Conservation (phyloP, 2,113 vertebrate genomes). For the Heterotis niloticus region DNA sequence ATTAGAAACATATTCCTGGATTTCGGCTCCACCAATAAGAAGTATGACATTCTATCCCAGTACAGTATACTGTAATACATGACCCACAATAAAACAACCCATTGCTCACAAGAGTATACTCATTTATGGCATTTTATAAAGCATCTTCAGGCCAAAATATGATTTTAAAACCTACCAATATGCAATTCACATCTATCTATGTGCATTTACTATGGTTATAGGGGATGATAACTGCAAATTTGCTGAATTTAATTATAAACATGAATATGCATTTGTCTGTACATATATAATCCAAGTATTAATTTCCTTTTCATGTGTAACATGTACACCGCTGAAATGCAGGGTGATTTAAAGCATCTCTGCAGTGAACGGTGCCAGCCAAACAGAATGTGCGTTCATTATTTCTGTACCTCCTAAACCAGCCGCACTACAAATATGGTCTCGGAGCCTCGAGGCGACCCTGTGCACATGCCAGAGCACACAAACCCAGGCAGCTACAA, state of each 20-base stretch:
- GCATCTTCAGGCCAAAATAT: neutral
- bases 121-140: too few relatives aligned
- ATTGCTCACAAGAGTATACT: too few relatives aligned
- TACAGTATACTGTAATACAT: too few relatives aligned
- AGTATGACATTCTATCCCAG: too few relatives aligned
- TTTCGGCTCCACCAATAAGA: too few relatives aligned
- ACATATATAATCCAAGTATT: neutral
- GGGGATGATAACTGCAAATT: neutral
- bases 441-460: slow-evolving; percentile 25
- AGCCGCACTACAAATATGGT: neutral
- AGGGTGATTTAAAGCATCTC: slow-evolving; percentile 31
- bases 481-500: neutral
- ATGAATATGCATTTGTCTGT: slow-evolving; percentile 4
- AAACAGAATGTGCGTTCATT: slow-evolving; percentile 28
- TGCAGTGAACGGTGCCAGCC: slow-evolving; percentile 29
- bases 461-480: slow-evolving; percentile 36
- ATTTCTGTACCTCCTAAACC: slow-evolving; percentile 31
- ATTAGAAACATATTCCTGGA: too few relatives aligned
- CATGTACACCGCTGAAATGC: slow-evolving; percentile 10
- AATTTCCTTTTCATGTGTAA: slow-evolving; percentile 4
- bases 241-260: slow-evolving; percentile 14
- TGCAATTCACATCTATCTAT: neutral
- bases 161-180: neutral
- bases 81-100: too few relatives aligned
- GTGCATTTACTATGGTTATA: too few relatives aligned